Base-by-base conservation (phyloP, 2,113 vertebrate genomes). In the Clarias macrocephalus region DNA sequence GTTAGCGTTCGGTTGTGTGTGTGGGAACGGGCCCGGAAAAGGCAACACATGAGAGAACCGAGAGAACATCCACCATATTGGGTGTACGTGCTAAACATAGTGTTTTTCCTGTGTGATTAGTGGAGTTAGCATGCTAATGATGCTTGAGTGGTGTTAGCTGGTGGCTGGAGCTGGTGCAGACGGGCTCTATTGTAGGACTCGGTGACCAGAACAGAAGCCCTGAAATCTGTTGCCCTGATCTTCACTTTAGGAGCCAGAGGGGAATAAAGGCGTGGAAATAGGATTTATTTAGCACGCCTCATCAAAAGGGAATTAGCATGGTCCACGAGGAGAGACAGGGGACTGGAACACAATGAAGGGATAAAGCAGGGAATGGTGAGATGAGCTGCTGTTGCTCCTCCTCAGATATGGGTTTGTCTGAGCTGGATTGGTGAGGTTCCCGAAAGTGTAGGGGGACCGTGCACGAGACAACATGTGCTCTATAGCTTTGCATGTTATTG, bases 201-300 rank as follows among this genome's bases (percentile, higher is more conserved):
- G 93, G 84, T 65, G 92, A 93, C 91, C 23, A 81, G 79, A 42
- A 89, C 91, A 92, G 94, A 96, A 95, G 94, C 92, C 94, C 95
- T 77, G 88, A 96, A 97, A 97, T 96, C 95, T 94, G 92, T 92
- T 92, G 95, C 93, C 96, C 95, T 96, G 96, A 96, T 97, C 96
- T 93, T 92, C 95, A 94, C 95, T 95, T 95, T 96, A 95, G 95
- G 96, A 95, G 96, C 95, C 96, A 95, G 94, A 89, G 92, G 93
- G 93, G 95, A 95, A 95, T 95, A 95, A 95, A 95, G 92, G 94
- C 94, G 91, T 95, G 94, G 92, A 95, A 95, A 93, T 89, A 94
- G 95, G 96, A 96, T 97, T 97, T 96, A 97, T 97, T 97, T 97
- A 96, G 95, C 94, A 95, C 95, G 96, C 95, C 95, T 95, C 94